Conservation (phyloP, 2,797 vertebrate species). For the Chelidonichthys spinosus region DNA sequence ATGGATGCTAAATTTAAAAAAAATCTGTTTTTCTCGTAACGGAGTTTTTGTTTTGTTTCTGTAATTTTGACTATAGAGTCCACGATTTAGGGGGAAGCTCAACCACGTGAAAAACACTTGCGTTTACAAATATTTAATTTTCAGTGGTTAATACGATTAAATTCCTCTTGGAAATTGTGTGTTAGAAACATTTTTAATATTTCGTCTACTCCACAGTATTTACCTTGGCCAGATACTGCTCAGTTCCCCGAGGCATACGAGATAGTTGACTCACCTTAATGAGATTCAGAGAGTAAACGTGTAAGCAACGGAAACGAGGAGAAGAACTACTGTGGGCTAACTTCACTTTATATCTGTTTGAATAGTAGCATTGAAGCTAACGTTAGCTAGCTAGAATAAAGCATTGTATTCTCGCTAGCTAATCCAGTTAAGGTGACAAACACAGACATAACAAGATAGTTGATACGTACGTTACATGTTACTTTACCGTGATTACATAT, state of each 20-base stretch:
- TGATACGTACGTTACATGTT: rapidly evolving
- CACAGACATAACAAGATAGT: background rate
- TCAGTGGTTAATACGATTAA: background rate
- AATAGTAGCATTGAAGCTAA: background rate
- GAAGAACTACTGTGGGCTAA: constrained; percentile 36
- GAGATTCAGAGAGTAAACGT: background rate
- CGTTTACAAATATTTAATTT: background rate
- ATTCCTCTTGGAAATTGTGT: background rate
- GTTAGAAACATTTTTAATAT: background rate
- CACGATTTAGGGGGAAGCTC: background rate
- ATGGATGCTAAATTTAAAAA: background rate
- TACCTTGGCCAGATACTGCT: background rate
- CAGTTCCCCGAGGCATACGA: background rate
- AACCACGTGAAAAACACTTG: background rate
- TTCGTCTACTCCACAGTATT: background rate
- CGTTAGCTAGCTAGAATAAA: background rate
- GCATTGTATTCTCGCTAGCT: background rate
- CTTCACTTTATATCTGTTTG: constrained; percentile 10
- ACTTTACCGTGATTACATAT: background rate
- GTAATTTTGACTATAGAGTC: background rate
- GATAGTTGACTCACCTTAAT: background rate
- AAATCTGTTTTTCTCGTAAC: background rate
- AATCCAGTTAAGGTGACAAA: background rate
- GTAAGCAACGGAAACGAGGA: background rate
- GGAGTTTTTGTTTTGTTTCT: background rate